Percentiles rank a stretch among this genome's conserved stretches.
phyloP scores from a whole-genome alignment of 2,113 vertebrate genomes.

The Camelus dromedarius region DNA sequence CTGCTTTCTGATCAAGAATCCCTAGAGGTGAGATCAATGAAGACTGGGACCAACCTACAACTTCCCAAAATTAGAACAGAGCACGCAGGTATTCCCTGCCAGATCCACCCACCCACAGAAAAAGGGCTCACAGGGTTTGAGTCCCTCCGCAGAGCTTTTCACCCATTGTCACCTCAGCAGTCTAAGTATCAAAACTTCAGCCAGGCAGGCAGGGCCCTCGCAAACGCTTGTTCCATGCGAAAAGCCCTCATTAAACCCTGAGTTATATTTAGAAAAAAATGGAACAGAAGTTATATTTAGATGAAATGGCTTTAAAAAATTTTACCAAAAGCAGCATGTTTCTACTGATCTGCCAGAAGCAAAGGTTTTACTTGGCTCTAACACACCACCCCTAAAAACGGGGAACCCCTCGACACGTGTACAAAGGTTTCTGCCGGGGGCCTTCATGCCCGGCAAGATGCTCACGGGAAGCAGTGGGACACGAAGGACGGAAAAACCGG shows the following conservation, averaged over 20 bases:
- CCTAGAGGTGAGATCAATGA: not conserved
- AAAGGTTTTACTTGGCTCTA: constrained; percentile 57
- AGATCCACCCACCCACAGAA: not conserved
- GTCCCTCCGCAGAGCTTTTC: not conserved
- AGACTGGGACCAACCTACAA: not conserved
- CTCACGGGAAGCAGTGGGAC: not conserved
- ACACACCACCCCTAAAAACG: not conserved
- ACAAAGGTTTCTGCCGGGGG: not conserved
- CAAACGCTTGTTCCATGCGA: constrained; percentile 59
- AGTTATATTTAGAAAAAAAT: constrained; percentile 81
- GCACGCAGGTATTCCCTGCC: not conserved
- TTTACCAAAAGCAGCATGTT: constrained; percentile 79
- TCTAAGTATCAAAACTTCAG: constrained; percentile 57
- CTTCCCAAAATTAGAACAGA: constrained; percentile 32
- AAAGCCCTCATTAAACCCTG: constrained; percentile 77
- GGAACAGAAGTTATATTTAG: constrained; percentile 82
- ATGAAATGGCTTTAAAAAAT: constrained; percentile 77
- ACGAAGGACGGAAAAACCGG: not conserved
- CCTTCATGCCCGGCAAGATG: not conserved
- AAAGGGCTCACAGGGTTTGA: not conserved
- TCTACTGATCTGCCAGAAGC: constrained; percentile 54
- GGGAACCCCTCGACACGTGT: not conserved
- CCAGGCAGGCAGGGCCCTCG: not conserved
- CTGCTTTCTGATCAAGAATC: constrained; percentile 2
- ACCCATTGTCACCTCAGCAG: constrained; percentile 27